phyloP scores from a whole-genome alignment of 2,888 invertebrate genomes.

The Epinotia demarniana region DNA sequence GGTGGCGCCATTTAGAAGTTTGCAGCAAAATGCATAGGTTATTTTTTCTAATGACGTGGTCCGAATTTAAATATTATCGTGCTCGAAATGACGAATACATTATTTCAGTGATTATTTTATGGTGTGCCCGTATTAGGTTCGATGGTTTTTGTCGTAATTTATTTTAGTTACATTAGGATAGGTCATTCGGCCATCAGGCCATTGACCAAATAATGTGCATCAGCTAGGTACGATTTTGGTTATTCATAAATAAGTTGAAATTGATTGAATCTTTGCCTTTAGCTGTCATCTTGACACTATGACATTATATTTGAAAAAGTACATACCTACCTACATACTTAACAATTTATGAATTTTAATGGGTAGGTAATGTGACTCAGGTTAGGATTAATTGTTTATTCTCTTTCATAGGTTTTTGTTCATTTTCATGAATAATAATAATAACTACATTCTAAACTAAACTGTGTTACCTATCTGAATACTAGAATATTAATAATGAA shows the following conservation, averaged over 20 bases:
- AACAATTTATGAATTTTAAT: neutral
- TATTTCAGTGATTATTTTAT: slow-evolving; percentile 1
- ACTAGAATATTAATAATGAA: too few species aligned
- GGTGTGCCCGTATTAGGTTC: neutral
- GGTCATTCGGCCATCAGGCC: slow-evolving; percentile 14
- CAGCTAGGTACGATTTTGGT: neutral
- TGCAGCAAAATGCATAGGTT: slow-evolving; percentile 2
- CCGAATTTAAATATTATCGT: neutral
- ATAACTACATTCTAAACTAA: too few species aligned
- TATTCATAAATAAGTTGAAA: neutral
- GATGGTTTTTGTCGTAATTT: neutral
- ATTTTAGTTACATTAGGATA: slow-evolving; percentile 6
- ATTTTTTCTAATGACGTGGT: slow-evolving; percentile 12
- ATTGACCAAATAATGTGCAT: slow-evolving; percentile 10
- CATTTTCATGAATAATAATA: neutral
- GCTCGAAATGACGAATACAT: neutral
- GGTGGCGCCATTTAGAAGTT: slow-evolving; percentile 11
- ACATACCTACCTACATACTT: too few species aligned
- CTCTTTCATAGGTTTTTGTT: neutral
- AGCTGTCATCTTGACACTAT: neutral
- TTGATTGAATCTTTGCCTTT: slow-evolving; percentile 3
- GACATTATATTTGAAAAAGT: neutral
- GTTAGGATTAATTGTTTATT: neutral
- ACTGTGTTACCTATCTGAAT: too few species aligned
- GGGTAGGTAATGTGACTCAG: neutral